Percentiles rank a stretch among this genome's conserved stretches.
Evolutionary conservation across 37 sponge, comb jelly and placozoan species (phyloP).

Genomic region (Haliclona indistincta): DNA sequence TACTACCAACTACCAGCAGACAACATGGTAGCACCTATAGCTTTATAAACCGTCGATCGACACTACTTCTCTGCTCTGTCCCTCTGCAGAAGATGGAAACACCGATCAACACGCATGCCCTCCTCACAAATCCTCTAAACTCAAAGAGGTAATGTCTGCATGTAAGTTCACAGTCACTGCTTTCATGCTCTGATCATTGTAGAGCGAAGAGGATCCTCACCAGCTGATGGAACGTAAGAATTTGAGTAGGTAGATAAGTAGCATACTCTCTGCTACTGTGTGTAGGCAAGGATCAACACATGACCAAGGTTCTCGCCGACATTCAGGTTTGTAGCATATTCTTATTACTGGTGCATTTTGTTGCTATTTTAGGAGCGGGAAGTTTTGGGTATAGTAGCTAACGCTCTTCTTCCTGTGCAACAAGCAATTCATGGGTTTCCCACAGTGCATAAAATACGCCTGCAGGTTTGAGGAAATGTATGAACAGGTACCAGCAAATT

Average conservation of each 20-base stretch:
- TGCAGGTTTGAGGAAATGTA: too few species aligned
- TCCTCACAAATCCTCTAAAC: too few species aligned
- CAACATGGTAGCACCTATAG: too few species aligned
- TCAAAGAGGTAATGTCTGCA: too few species aligned
- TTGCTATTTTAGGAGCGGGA: conserved; percentile 24
- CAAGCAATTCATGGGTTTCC: conserved; percentile 51
- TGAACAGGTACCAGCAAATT: too few species aligned
- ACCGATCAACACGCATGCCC: too few species aligned
- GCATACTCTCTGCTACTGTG: background rate
- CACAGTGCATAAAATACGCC: conserved; percentile 28
- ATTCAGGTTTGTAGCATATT: conserved; percentile 48
- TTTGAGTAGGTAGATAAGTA: background rate
- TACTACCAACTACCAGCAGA: too few species aligned
- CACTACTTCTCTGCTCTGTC: background rate
- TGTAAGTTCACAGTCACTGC: too few species aligned
- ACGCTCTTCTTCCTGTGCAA: background rate
- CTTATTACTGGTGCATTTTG: too few species aligned
- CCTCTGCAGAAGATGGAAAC: too few species aligned
- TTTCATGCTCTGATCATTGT: too few species aligned
- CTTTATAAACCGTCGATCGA: too few species aligned
- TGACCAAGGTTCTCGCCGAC: conserved; percentile 54
- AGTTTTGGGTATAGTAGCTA: background rate
- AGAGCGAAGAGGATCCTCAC: conserved; percentile 2
- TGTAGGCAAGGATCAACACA: conserved; percentile 57
- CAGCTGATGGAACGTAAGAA: conserved; percentile 56